Base-by-base conservation (phyloP, 2,888 invertebrate species). In the Chymomyza amoena region DNA sequence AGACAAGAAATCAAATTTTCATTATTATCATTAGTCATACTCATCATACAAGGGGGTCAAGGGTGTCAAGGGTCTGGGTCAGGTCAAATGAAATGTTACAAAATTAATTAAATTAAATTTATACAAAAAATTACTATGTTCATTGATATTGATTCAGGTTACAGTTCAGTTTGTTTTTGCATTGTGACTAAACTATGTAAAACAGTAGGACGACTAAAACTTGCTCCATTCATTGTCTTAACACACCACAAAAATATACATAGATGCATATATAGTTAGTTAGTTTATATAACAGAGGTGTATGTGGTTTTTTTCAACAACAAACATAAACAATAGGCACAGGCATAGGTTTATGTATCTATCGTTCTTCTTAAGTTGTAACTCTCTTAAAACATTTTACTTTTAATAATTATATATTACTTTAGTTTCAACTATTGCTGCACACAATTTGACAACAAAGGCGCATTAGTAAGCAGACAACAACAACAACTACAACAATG, bases 191-290 rank as follows among this genome's bases (percentile, higher is more conserved):
- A 39, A 54, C 45, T 65, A 65, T 76, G 72, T 32, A 0, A 2
- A 32, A 4, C 6, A 32, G 0, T 2, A 6, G 4, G 1, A 78
- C 72, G 68, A 67, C 60, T 61, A 62, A 68, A 76, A 77, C 64
- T 60, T 15, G 61, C 59, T 20, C 7, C 39, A 39, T n/a, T n/a
- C 39, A 36, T 3, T 6, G 16, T 16, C 4, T 25, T 60, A 16
- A n/a, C 20, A 15, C 63, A 18, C n/a, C 25, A 13, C 18, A 57
- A 15, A 10, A 4, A 25, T 2, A 25, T 25, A 25, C 25, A 25
- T n/a, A n/a, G n/a, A n/a, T n/a, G n/a, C 16, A 39, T 39, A 20
- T 54, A 20, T 20, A 13, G 1, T 1, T 5, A 18, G 10, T 10
- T 54, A 2, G 18, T n/a, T 54, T 16, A n/a, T 16, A n/a, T 20